phyloP scores from a whole-genome alignment of 1,140 invertebrate genomes.

The Macrocentrus cingulum region DNA sequence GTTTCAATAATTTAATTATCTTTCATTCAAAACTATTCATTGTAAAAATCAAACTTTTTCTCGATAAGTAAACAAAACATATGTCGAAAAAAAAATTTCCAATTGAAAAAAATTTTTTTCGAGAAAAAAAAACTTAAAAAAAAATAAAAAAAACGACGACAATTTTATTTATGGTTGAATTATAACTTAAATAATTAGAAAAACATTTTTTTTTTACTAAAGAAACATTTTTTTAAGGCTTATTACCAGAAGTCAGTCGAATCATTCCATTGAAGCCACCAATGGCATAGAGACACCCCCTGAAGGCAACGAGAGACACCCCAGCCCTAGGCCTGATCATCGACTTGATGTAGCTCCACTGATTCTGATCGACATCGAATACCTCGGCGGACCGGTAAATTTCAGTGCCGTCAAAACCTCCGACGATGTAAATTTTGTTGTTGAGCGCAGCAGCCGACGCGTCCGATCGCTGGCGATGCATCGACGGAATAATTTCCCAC shows the following conservation, averaged over 20 bases:
- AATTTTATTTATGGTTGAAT: too few relatives aligned
- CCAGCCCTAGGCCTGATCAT: constrained; percentile 80
- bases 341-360: constrained; percentile 74
- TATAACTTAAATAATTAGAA: too few relatives aligned
- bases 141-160: too few relatives aligned
- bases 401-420: constrained; percentile 75
- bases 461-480: constrained; percentile 80
- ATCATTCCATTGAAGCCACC: constrained; percentile 75
- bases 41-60: too few relatives aligned
- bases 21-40: too few relatives aligned
- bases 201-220: too few relatives aligned
- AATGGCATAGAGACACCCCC: constrained; percentile 71
- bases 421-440: constrained; percentile 69
- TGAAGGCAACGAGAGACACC: constrained; percentile 73
- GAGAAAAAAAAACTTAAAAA: too few relatives aligned
- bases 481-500: constrained; percentile 81
- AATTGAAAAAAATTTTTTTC: too few relatives aligned
- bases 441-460: constrained; percentile 62
- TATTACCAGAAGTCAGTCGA: constrained; percentile 52
- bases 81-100: too few relatives aligned
- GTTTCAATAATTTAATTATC: too few relatives aligned
- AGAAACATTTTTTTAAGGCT: too few relatives aligned
- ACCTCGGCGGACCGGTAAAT: constrained; percentile 68
- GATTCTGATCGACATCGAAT: constrained; percentile 64
- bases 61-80: too few relatives aligned